A percentile compares a stretch with the other conserved stretches of the same genome.
phyloP scores from a whole-genome alignment of 2,113 vertebrate species.

The Crotalus helleri region DNA sequence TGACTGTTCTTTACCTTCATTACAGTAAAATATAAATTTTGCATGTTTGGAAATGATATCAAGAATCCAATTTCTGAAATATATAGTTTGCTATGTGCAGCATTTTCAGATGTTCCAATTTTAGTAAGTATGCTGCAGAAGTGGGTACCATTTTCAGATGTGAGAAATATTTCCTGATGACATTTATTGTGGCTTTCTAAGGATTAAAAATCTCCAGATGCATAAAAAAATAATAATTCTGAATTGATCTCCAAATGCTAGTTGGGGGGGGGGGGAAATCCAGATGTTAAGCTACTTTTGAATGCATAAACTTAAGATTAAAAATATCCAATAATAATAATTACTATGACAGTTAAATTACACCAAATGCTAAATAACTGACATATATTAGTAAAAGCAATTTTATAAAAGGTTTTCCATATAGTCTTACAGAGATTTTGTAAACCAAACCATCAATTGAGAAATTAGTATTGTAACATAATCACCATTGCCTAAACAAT shows the following conservation, averaged over 20 bases:
- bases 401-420: background rate
- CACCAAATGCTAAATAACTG: background rate
- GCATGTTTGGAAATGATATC: background rate
- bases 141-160: background rate
- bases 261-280: background rate
- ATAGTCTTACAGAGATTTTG: background rate
- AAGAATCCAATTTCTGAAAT: background rate
- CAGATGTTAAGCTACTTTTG: background rate
- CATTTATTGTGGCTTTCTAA: background rate
- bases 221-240: slow-evolving; percentile 15
- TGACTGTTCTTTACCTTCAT: background rate
- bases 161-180: background rate
- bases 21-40: background rate
- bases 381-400: background rate
- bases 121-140: too few relatives aligned
- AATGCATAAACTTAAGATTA: background rate
- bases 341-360: background rate
- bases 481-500: background rate
- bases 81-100: background rate
- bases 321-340: background rate
- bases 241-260: slow-evolving; percentile 1
- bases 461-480: background rate
- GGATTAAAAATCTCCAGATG: background rate
- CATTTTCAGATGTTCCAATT: background rate
- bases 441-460: background rate